Base-by-base conservation (phyloP, 2,888 invertebrate species). In the Phyllotreta cruciferae region DNA sequence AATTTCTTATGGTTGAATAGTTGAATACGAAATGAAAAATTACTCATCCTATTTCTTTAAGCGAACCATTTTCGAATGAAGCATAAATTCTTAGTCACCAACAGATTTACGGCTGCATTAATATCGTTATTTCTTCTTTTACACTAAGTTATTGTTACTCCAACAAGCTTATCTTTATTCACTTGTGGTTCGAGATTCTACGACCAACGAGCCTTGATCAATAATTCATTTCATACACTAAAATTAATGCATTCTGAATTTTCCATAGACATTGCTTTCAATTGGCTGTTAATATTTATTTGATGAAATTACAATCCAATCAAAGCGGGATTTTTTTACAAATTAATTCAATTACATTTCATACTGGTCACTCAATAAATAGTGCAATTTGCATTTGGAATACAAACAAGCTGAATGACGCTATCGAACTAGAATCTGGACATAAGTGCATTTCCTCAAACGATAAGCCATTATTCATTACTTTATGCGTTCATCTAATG, bases 131-230 rank as follows among this genome's bases (percentile, higher is more conserved):
- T 56, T 8, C 24, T 38, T 47, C 44, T 35, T 47, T 47, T 37
- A 56, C 56, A 45, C 45, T 47, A 44, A 45, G 45, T 47, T 44
- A 56, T 56, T 47, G 47, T 45, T 35, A 45, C 45, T 47, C 56
- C 44, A 56, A 56, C 45, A 56, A 37, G 45, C 45, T 56, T 56
- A 56, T 56, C 56, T 56, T 45, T 45, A 56, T 56, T 45, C 45
- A 56, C 56, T 38, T 37, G 45, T 45, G 37, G 47, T 45, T 56
- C 45, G 47, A 56, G 45, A 56, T n/a, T 47, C 13, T 47, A 47
- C 34, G 14, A 47, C 47, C 14, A 14, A 47, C 24, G 34, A 24
- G 13, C 47, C n/a, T 6, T 10, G 24, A 56, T 56, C 56, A 47
- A 56, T 56, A 37, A 56, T 56, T 56, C 56, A 56, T 56, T 44